Evolutionary conservation across 2,797 vertebrate species (phyloP).

Genomic region (Mionectes olivaceus): DNA sequence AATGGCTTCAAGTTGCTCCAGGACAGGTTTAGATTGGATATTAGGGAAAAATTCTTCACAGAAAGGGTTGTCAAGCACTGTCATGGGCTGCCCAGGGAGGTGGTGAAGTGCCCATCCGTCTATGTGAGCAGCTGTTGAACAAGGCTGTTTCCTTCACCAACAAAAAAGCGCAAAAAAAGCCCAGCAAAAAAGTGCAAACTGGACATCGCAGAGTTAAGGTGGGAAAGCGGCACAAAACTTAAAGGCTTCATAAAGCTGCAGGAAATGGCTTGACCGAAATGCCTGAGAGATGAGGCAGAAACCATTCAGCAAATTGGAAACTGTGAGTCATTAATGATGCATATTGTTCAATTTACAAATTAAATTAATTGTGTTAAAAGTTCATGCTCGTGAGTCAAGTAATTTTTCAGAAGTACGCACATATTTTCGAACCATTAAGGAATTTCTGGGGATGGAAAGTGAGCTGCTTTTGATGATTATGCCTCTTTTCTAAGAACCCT

Average conservation of each 20-base stretch:
- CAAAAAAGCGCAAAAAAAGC: background rate
- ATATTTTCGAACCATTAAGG: constrained; percentile 51
- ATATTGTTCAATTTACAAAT: constrained; percentile 64
- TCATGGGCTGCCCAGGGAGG: background rate
- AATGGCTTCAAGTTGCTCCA: background rate
- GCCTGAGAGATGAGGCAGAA: constrained; percentile 31
- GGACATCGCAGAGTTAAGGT: background rate
- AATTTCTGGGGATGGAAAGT: constrained; percentile 36
- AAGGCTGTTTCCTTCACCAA: background rate
- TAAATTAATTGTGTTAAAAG: constrained; percentile 66
- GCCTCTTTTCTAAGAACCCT: constrained; percentile 50
- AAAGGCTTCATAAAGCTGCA: background rate
- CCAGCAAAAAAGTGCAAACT: background rate
- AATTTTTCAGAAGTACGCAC: constrained; percentile 3
- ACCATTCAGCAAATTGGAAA: constrained; percentile 21
- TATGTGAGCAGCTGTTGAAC: background rate
- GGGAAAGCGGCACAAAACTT: background rate
- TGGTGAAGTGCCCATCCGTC: background rate
- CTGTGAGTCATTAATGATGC: constrained; percentile 59
- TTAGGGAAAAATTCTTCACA: background rate
- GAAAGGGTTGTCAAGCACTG: background rate
- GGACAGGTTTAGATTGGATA: background rate
- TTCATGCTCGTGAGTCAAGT: constrained; percentile 39
- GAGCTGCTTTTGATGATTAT: constrained; percentile 53
- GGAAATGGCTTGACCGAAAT: background rate